Evolutionary conservation across 2,888 invertebrate species (phyloP).

Genomic region (Laothoe populi): DNA sequence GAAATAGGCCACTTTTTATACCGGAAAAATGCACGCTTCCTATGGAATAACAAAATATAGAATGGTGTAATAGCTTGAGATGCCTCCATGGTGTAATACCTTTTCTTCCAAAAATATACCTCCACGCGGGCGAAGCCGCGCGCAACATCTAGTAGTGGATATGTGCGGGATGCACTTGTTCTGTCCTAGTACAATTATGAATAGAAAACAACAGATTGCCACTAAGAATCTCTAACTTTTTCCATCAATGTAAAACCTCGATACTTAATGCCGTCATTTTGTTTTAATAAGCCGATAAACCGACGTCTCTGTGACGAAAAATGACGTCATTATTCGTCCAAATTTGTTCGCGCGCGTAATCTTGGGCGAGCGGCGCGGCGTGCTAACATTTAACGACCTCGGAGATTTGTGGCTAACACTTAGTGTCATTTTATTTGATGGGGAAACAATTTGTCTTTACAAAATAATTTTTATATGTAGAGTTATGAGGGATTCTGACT

Average conservation of each 20-base stretch:
- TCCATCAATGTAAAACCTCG: slow-evolving; percentile 30
- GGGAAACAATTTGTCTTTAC: slow-evolving; percentile 5
- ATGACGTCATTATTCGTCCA: slow-evolving; percentile 67
- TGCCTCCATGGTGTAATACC: no score
- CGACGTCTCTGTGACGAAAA: slow-evolving; percentile 62
- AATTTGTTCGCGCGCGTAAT: slow-evolving; percentile 57
- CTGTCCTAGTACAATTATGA: no score
- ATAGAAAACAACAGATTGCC: no score
- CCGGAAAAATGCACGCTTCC: no score
- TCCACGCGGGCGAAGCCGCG: no score
- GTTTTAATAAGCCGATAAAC: slow-evolving; percentile 71
- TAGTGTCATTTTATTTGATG: slow-evolving; percentile 34
- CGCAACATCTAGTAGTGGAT: no score
- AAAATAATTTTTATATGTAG: no score
- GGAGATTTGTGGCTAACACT: slow-evolving; percentile 20
- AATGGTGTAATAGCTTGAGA: no score
- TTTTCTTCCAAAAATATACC: no score
- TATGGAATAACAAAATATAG: no score
- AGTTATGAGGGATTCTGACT: background rate
- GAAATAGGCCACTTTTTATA: no score
- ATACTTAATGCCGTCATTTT: slow-evolving; percentile 60
- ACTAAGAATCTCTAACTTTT: background rate
- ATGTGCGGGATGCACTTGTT: no score
- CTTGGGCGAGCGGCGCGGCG: slow-evolving; percentile 40
- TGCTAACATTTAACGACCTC: slow-evolving; percentile 43